Evolutionary conservation across 2,113 vertebrate genomes (phyloP).

Genomic region (Stictonetta naevosa): DNA sequence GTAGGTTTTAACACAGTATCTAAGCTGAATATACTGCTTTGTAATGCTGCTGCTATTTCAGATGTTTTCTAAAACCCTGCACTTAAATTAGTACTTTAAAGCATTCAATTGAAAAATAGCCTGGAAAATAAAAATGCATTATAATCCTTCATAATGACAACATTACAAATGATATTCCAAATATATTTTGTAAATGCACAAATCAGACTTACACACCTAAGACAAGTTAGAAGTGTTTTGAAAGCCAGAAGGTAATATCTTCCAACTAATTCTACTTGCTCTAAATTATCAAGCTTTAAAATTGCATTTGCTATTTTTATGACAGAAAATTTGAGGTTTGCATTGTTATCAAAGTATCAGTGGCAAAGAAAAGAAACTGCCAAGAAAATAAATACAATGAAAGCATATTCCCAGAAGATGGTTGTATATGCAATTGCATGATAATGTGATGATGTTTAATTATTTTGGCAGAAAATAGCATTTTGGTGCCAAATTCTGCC

Average conservation of each 20-base stretch:
- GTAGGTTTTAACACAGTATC: background rate
- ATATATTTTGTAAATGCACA: background rate
- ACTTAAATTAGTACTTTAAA: background rate
- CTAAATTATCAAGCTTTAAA: background rate
- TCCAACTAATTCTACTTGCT: background rate
- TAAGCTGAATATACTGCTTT: background rate
- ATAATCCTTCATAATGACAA: background rate
- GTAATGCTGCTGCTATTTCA: background rate
- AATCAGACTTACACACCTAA: background rate
- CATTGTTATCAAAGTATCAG: background rate
- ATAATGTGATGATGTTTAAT: background rate
- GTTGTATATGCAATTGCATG: background rate
- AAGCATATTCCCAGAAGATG: background rate
- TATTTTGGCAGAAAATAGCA: background rate
- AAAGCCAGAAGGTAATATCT: background rate
- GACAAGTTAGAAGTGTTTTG: background rate
- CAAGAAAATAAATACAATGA: background rate
- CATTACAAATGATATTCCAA: background rate
- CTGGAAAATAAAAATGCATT: background rate
- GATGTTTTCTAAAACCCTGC: background rate
- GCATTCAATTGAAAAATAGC: background rate
- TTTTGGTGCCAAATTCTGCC: background rate
- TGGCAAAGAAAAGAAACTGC: background rate
- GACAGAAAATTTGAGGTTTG: background rate
- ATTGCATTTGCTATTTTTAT: background rate